Evolutionary conservation across 2,797 vertebrate genomes (phyloP).

Genomic region (Platyrinchus mystaceus): DNA sequence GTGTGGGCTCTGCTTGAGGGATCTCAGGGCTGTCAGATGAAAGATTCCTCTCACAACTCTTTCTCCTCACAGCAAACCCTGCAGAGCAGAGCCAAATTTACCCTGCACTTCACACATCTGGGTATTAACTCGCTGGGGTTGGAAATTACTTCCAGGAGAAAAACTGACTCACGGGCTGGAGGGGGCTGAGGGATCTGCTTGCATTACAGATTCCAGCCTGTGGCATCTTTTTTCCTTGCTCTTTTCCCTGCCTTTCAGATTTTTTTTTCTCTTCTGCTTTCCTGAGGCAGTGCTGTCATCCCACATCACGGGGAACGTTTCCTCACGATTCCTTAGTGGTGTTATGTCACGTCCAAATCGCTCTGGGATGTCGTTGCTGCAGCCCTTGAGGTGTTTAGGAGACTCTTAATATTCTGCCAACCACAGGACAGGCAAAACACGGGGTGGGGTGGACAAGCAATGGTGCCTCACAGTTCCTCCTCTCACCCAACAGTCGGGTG

Average conservation of each 20-base stretch:
- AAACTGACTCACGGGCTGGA: background rate
- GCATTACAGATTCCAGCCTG: background rate
- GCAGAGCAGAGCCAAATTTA: background rate
- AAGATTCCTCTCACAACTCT: conserved; percentile 33
- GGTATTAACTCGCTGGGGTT: background rate
- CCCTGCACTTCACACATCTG: conserved; percentile 1
- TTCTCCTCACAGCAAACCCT: background rate
- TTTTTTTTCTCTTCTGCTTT: background rate
- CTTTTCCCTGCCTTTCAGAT: background rate
- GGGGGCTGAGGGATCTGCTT: background rate
- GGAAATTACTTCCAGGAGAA: conserved; percentile 45
- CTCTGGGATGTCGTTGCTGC: background rate
- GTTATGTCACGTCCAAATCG: background rate
- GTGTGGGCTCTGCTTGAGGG: conserved; percentile 4
- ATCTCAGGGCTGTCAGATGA: background rate
- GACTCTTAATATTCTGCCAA: background rate
- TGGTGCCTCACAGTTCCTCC: background rate
- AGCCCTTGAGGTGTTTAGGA: background rate
- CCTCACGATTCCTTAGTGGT: background rate
- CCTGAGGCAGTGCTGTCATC: rapidly evolving
- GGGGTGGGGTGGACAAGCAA: rapidly evolving
- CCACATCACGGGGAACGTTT: background rate
- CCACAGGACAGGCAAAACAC: background rate
- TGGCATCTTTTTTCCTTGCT: background rate
- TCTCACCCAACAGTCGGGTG: background rate